These are phyloP conservation scores for Megalops cyprinoides DNA, from an alignment of 2,797 vertebrate species.

Conservation along the genomic window DNA sequence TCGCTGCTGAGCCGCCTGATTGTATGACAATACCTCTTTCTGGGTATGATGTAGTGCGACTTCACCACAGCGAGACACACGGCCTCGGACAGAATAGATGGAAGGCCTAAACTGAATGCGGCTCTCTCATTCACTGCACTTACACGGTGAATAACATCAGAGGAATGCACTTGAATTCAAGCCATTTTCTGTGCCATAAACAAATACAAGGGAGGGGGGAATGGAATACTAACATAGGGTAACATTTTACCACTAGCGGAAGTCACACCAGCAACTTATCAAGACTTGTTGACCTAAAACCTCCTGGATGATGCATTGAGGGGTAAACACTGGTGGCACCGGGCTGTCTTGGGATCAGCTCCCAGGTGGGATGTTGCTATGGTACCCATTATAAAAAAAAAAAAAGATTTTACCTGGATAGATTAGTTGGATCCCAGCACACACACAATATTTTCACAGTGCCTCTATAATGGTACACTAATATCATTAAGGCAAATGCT, in stretches of 20 bases:
- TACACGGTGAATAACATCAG: too few species aligned
- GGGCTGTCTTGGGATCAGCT: neutral
- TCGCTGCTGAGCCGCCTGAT: neutral
- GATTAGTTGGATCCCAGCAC: too few species aligned
- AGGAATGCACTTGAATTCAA: too few species aligned
- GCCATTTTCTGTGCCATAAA: too few species aligned
- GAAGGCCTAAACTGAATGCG: neutral
- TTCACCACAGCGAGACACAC: neutral
- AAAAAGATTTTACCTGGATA: neutral
- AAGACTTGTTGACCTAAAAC: too few species aligned
- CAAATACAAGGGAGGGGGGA: too few species aligned
- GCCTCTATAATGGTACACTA: too few species aligned
- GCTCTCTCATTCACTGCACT: neutral
- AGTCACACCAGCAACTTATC: too few species aligned
- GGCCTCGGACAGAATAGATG: neutral
- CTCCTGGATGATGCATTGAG: too few species aligned
- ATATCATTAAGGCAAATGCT: too few species aligned
- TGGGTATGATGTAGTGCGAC: constrained; percentile 3
- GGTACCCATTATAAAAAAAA: neutral
- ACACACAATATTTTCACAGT: neutral
- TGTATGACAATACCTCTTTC: neutral
- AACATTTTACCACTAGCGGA: too few species aligned
- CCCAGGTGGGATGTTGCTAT: neutral
- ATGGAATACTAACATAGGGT: too few species aligned
- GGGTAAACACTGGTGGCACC: neutral